phyloP scores from a whole-genome alignment of 2,113 vertebrate genomes.

The Phoenicopterus ruber region DNA sequence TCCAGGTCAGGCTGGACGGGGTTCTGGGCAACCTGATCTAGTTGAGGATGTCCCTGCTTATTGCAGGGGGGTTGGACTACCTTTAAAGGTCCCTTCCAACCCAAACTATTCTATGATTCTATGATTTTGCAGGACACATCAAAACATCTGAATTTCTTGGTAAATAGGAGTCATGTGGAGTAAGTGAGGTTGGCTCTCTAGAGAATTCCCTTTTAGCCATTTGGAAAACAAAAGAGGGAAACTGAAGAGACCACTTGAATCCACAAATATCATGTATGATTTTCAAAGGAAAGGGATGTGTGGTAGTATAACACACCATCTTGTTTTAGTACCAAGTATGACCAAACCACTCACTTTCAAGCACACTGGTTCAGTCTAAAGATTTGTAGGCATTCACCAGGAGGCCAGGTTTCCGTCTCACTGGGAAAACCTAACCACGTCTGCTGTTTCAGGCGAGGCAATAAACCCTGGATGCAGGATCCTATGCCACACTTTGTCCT shows the following conservation, averaged over 20 bases:
- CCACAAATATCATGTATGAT: neutral
- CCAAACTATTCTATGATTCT: no score
- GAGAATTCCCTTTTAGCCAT: neutral
- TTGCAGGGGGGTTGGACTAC: no score
- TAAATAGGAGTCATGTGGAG: neutral
- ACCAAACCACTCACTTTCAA: neutral
- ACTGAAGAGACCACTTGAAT: neutral
- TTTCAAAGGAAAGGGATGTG: neutral
- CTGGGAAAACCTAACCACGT: neutral
- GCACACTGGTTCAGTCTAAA: neutral
- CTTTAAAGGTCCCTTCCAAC: no score
- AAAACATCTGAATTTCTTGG: neutral
- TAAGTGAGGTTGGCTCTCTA: neutral
- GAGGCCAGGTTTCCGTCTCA: neutral
- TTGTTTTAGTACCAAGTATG: neutral
- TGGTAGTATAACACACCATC: accelerated
- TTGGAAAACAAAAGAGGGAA: neutral
- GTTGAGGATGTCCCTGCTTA: no score
- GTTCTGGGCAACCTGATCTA: no score
- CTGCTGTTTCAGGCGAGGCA: neutral
- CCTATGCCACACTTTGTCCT: neutral
- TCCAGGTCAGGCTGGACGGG: no score
- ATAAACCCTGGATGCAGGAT: neutral
- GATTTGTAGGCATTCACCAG: neutral
- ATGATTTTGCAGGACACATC: neutral